These are phyloP conservation scores for Alviniconcha strummeri DNA, from an alignment of 2,888 invertebrate genomes.

Conservation along the genomic window DNA sequence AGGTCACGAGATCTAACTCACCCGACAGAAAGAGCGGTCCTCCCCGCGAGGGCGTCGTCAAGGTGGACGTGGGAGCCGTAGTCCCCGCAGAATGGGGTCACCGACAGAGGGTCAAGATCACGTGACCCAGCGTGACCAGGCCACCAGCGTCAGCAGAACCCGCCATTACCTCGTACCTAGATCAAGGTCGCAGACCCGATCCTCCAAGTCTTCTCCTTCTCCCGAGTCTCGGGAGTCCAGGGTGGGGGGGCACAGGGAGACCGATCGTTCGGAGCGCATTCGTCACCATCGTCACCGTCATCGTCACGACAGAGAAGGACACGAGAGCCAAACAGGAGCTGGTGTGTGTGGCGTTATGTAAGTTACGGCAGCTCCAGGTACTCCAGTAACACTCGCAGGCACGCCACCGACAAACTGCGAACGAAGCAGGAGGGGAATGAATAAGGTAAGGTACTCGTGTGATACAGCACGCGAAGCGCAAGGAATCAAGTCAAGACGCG, in stretches of 20 bases:
- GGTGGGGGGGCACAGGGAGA: background rate
- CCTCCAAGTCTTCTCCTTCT: background rate
- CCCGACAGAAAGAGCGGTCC: background rate
- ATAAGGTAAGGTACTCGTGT: too few species aligned
- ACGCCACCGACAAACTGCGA: too few species aligned
- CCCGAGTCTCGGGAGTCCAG: background rate
- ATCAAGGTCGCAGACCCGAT: background rate
- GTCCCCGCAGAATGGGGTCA: background rate
- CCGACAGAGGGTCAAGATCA: too few species aligned
- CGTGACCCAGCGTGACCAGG: background rate
- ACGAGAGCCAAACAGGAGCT: background rate
- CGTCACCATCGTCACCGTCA: conserved; percentile 8
- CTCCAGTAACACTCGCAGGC: too few species aligned
- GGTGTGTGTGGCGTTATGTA: background rate
- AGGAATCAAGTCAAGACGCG: too few species aligned
- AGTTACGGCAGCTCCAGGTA: too few species aligned
- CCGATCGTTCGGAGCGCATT: background rate
- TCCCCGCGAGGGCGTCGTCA: background rate
- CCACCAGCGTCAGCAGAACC: background rate
- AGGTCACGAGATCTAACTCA: background rate
- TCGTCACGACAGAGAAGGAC: conserved; percentile 5
- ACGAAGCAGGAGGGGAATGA: too few species aligned
- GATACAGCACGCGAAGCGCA: too few species aligned
- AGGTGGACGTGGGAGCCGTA: background rate
- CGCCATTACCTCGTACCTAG: background rate